Evolutionary conservation across 2,113 vertebrate species (phyloP), one percentile per base, ranked within the genome.

Genomic region (Setophaga coronata): DNA sequence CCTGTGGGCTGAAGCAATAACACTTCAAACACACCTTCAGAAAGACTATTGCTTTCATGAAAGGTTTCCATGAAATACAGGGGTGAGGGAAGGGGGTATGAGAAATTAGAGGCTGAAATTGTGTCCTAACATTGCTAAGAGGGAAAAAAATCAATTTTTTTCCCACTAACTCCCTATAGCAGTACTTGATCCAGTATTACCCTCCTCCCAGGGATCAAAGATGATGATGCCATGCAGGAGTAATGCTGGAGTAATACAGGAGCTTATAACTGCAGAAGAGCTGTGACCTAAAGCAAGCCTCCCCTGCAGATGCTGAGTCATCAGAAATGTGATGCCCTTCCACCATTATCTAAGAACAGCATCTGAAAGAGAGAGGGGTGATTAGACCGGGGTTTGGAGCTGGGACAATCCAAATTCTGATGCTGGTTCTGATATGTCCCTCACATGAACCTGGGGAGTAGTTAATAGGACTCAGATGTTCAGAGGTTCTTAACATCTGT

Each of bases 231-330:
- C 48, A 38, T 51, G n/a, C 73, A 80, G 36, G 31, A 71, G 73
- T 62, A 67, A 78, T 60, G 86, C 45, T 56, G 71, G 71, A 31
- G 25, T 69, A 67, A 81, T 26, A 62, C 10, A 8, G 80, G 26
- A 95, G 89, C 62, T 93, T 50, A 36, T 48, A 53, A 72, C 21
- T 90, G 48, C 82, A 54, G 73, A 58, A 94, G 57, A 92, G 50
- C 40, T 51, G 18, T 60, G 90, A 95, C 91, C 84, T 76, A 89
- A 79, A 93, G 82, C 36, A 90, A 91, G 42, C 20, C 36, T 80
- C 56, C 56, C 45, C 73, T 81, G 87, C 74, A 95, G 93, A 90
- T 77, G 78, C 93, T 73, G 65, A 93, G 48, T 94, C 93, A 90
- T 74, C 54, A 61, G 82, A 71, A 86, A 57, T 54, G 62, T 10